Percentiles rank a stretch among this genome's conserved stretches.
Conservation (phyloP, 2,797 vertebrate species). For the Dromococcyx pavoninus region DNA sequence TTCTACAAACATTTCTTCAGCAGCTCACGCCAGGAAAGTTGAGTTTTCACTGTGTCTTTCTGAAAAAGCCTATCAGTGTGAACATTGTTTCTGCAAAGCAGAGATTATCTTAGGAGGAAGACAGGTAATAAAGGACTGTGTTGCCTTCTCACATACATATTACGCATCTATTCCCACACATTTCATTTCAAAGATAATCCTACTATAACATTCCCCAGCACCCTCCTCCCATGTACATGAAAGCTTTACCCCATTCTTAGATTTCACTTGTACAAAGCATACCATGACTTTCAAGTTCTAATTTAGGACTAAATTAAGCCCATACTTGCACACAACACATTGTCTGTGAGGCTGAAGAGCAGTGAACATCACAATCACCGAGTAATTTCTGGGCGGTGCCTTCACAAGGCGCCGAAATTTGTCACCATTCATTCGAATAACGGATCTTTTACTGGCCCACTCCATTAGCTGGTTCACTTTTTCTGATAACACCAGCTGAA, state of each 20-base stretch:
- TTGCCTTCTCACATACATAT: not conserved
- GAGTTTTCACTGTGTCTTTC: not conserved
- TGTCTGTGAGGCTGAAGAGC: conserved; percentile 95
- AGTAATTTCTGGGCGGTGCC: conserved; percentile 95
- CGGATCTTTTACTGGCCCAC: conserved; percentile 90
- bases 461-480: conserved; percentile 96
- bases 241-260: not conserved
- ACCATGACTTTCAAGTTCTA: not conserved
- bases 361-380: conserved; percentile 95
- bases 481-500: conserved; percentile 91
- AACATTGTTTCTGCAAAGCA: not conserved
- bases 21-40: not conserved
- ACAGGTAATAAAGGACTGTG: not conserved
- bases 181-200: not conserved
- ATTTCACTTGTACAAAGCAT: not conserved
- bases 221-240: fast-evolving
- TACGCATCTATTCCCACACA: not conserved
- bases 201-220: no score
- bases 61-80: not conserved
- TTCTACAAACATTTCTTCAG: not conserved
- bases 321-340: conserved; percentile 94
- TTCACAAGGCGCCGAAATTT: conserved; percentile 94
- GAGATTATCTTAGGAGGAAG: not conserved
- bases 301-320: conserved; percentile 5
- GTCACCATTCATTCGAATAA: conserved; percentile 94